Conservation (phyloP, 2,797 vertebrate genomes). For the Cuculus canorus region DNA sequence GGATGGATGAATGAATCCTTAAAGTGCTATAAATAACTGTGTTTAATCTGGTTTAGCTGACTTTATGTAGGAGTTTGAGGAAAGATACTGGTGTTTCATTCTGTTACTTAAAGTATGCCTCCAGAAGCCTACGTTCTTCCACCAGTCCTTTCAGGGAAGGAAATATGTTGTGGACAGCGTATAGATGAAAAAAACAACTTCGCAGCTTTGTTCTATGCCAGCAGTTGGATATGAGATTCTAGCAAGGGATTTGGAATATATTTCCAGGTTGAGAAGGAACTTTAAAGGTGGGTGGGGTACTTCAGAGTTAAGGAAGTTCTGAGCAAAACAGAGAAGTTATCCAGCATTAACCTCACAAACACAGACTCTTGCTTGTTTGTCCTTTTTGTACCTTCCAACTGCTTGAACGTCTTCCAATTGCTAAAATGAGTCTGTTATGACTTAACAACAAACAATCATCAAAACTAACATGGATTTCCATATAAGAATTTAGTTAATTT, state of each 20-base stretch:
- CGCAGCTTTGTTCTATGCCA: background rate
- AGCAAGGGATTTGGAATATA: background rate
- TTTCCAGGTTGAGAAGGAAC: background rate
- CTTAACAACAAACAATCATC: background rate
- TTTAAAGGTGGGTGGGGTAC: background rate
- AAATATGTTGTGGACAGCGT: background rate
- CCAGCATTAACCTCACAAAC: background rate
- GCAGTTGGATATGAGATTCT: background rate
- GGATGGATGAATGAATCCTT: background rate
- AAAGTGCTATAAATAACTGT: background rate
- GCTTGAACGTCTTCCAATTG: background rate
- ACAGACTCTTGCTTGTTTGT: background rate
- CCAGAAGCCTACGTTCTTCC: background rate
- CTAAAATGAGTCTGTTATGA: background rate
- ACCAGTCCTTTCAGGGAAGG: background rate
- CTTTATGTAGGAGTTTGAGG: background rate
- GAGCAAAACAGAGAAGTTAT: background rate
- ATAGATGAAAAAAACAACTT: background rate
- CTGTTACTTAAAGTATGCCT: background rate
- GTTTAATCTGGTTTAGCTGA: background rate
- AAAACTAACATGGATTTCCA: background rate
- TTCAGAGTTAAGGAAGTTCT: background rate
- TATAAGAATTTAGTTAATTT: background rate
- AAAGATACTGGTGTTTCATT: background rate
- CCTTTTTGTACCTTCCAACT: background rate